Evolutionary conservation across 2,113 vertebrate genomes (phyloP).

Genomic region (Perca fluviatilis): DNA sequence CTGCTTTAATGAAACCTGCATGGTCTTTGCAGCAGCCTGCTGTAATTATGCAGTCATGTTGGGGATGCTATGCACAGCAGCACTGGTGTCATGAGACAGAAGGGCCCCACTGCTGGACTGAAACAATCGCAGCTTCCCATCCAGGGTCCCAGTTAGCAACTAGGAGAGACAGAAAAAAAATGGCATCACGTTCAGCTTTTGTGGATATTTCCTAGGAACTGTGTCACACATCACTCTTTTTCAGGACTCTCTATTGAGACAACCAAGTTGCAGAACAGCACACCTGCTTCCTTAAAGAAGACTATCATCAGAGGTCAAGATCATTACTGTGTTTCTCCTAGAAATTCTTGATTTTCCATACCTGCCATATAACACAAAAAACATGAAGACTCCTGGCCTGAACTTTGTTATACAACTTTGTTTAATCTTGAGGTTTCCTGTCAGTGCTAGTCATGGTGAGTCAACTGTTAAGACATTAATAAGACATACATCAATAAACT

Average conservation of each 20-base stretch:
- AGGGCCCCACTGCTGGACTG: constrained; percentile 71
- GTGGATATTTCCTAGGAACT: constrained; percentile 36
- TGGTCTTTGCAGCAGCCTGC: constrained; percentile 36
- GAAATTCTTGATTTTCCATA: constrained; percentile 56
- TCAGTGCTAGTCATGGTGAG: constrained; percentile 29
- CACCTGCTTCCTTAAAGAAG: constrained; percentile 47
- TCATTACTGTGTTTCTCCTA: constrained; percentile 11
- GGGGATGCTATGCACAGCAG: constrained; percentile 50
- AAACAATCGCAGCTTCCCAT: constrained; percentile 90
- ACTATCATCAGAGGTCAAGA: constrained; percentile 13
- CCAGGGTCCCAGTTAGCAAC: constrained; percentile 91
- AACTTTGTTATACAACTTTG: constrained; percentile 51
- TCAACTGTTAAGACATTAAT: constrained; percentile 53
- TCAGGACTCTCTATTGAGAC: constrained; percentile 9
- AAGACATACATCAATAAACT: constrained; percentile 43
- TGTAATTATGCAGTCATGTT: constrained; percentile 47
- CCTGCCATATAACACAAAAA: constrained; percentile 35
- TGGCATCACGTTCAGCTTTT: constrained; percentile 41
- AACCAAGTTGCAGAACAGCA: constrained; percentile 45
- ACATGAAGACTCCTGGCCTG: not conserved
- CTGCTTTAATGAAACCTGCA: constrained; percentile 54
- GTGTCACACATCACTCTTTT: constrained; percentile 30
- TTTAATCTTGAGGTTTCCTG: constrained; percentile 38
- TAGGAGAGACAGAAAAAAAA: constrained; percentile 65
- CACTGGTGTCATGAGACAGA: constrained; percentile 59